Base-by-base conservation (phyloP, 2,797 vertebrate genomes). In the Rhadinocentrus ornatus region DNA sequence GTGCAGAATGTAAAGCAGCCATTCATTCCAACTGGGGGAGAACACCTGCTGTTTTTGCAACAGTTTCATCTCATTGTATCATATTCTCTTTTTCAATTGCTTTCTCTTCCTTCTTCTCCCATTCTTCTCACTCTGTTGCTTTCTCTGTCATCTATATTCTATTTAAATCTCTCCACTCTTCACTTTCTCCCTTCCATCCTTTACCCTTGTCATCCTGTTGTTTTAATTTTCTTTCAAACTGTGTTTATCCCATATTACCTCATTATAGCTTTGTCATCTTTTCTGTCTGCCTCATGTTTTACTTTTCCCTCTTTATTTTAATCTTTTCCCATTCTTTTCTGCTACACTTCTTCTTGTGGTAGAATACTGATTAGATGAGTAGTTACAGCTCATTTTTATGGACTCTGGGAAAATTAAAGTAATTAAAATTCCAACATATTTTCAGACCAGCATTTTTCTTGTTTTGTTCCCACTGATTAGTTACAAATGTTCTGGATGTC, bases 41-140 rank as follows among this genome's bases (percentile, higher is more conserved):
- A 84, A 84, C 81, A 85, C 86, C 86, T 89, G 84, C 85, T 90
- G 85, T 84, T 83, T 89, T 62, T 73, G 58, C 58, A 82, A 66
- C 50, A 62, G n/a, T 83, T 86, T 86, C 74, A 79, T 85, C 83
- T 82, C 74, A 73, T 78, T 79, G 59, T 74, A 67, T 75, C 53
- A 39, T 81, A 78, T 64, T 57, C 34, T 67, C 34, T 67, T 26
- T 58, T 68, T 67, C 55, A 61, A 63, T 65, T 62, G 10, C 53
- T 58, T 35, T 62, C 26, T 50, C 18, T 62, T 24, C 72, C 37
- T 57, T 26, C 62, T 44, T 32, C 24, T 50, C 13, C 50, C 22
- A 26, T 69, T 31, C 31, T 57, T 57, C 29, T 59, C 54, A 68
- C 66, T 59, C 35, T 60, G 37, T 71, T 48, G n/a, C 55, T 62